Conservation (phyloP, 2,797 vertebrate species). For the Leucoraja ocellata region DNA sequence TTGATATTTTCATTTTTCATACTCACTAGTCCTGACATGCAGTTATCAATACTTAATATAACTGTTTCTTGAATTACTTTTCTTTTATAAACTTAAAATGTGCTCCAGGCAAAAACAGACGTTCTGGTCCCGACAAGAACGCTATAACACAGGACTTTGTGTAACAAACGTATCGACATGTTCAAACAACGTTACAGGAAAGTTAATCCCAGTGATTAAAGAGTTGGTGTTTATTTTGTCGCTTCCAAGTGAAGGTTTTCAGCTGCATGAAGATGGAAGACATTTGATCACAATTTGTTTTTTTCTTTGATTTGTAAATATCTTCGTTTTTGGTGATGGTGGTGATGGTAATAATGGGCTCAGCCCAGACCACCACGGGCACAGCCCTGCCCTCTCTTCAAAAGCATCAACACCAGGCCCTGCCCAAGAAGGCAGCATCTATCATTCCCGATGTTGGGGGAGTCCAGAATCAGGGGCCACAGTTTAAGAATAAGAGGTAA, state of each 20-base stretch:
- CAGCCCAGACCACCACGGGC: too few species aligned
- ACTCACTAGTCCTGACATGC: neutral
- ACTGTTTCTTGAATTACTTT: constrained; percentile 2
- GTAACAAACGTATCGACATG: neutral
- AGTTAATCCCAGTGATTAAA: neutral
- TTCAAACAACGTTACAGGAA: neutral
- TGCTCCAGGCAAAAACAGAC: neutral
- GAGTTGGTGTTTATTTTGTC: neutral
- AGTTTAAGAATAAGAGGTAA: too few species aligned
- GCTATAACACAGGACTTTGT: neutral
- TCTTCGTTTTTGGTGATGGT: too few species aligned
- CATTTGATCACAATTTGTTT: neutral
- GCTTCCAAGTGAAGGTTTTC: neutral
- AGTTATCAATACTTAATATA: constrained; percentile 14
- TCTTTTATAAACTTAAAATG: neutral
- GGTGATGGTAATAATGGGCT: too few species aligned
- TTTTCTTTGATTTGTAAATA: neutral
- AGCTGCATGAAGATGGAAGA: neutral
- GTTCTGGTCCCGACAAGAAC: neutral
- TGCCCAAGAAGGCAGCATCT: too few species aligned
- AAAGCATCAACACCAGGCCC: too few species aligned
- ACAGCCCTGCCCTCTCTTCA: too few species aligned
- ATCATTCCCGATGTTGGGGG: too few species aligned
- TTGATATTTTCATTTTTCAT: neutral
- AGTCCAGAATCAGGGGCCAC: too few species aligned